Base-by-base conservation (phyloP, 1,140 invertebrate species). In the Acromyrmex echinatior region DNA sequence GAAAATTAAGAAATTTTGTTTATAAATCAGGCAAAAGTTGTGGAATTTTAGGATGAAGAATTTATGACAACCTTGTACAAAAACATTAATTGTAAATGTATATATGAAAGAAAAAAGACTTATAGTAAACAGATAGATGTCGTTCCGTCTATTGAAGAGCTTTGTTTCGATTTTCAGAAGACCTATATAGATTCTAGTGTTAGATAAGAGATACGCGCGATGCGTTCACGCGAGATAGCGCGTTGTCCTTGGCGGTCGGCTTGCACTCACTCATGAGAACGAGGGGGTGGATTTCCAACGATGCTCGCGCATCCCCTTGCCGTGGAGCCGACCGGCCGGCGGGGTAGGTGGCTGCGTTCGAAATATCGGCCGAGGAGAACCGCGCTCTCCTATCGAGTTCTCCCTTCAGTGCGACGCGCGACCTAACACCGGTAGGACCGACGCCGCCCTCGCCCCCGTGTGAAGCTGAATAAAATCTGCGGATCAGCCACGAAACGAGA, bases 341-440 rank as follows among this genome's bases (percentile, higher is more conserved):
- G 73, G 70, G 58, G 82, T 85, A 66, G 82, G 73, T 85, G 85
- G 78, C 63, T 76, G 78, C n/a, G 77, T 87, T 84, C 78, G 89
- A 90, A 89, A 87, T 87, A 86, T 89, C 89, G 85, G 68, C 56
- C 68, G 68, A 58, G 68, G 88, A 86, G 80, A 80, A 74, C 62
- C 35, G 53, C 85, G 65, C 70, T 74, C 68, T 74, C 58, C 51
- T 39, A 49, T 76, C 89, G 82, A 73, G 85, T 91, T 91, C 90
- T 89, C 76, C 79, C 73, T 80, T 88, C 92, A 95, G 94, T 95
- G 92, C 88, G 92, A 95, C 92, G 94, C 94, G 94, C 94, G 94
- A 94, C 87, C 91, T 90, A 90, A 92, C 91, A 91, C 87, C 91
- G 93, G 92, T 85, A 93, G 92, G 93, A 93, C 81, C 92, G 87